Evolutionary conservation across 2,888 invertebrate species (phyloP), one percentile per base, ranked within the genome.

Genomic region (Harpalus rufipes): DNA sequence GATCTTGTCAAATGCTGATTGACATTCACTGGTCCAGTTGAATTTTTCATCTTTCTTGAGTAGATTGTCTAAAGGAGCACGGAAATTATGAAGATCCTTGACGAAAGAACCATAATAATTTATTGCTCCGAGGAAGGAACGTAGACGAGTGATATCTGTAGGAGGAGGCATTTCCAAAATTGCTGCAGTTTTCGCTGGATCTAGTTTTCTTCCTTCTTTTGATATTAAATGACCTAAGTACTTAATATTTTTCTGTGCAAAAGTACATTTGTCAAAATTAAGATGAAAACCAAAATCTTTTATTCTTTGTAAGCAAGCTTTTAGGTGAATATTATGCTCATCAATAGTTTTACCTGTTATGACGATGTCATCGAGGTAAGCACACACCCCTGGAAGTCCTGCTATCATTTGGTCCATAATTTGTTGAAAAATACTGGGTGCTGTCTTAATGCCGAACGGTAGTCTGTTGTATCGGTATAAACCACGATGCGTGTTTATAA

Each of bases 301-400:
- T 7, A 63, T 18, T 18, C 63, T 18, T 12, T 63, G 63, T 63
- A 63, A 63, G 12, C 25, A 63, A 12, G 5, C 25, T 63, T 21
- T 7, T 2, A 63, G 25, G 10, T 63, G 25, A 4, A 12, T 12
- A 21, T n/a, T n/a, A n/a, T n/a, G n/a, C n/a, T n/a, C n/a, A n/a
- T n/a, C n/a, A n/a, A n/a, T 58, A 39, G 86, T 86, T 32, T 86
- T 84, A n/a, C 87, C 88, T 8, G 87, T 88, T 4, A 89, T 86
- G 6, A 88, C 74, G 44, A 89, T 86, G 72, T 88, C 89, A 32
- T 32, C 32, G 3, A 32, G 32, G 32, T 32, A 32, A 32, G 32
- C 32, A 32, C 1, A 32, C 32, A 32, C 32, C 32, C 88, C 32
- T 32, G 32, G 32, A 32, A 32, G 32, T 32, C 6, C 32, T 32